A percentile compares a stretch with the other conserved stretches of the same genome.
Conservation (phyloP, 2,797 vertebrate species). For the Hapalemur alaotrensis region DNA sequence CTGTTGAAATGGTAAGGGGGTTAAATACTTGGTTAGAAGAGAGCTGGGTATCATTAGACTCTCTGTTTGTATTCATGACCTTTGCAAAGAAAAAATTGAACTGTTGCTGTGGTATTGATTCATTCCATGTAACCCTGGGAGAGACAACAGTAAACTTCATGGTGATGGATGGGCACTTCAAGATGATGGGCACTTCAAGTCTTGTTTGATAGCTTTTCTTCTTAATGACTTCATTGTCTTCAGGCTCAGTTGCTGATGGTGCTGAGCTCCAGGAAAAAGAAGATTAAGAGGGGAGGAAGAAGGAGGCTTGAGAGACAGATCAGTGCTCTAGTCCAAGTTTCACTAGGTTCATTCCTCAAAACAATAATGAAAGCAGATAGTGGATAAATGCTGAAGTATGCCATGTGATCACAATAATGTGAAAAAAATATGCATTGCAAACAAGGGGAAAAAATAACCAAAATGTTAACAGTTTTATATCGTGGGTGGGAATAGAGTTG, state of each 20-base stretch:
- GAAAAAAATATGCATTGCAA: conserved; percentile 31
- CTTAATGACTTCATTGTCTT: conserved; percentile 40
- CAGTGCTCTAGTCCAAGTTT: not conserved
- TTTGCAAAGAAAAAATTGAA: conserved; percentile 58
- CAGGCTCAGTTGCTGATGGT: not conserved
- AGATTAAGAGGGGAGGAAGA: not conserved
- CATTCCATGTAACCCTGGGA: not conserved
- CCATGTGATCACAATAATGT: conserved; percentile 39
- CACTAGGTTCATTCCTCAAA: conserved; percentile 37
- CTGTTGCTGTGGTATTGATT: conserved; percentile 40
- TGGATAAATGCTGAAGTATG: conserved; percentile 27
- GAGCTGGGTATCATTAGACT: not conserved
- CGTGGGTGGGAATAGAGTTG: not conserved
- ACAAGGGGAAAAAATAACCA: not conserved
- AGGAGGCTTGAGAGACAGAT: conserved; percentile 16
- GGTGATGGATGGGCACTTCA: conserved; percentile 16
- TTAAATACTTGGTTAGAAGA: conserved; percentile 21
- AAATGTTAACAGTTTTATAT: conserved; percentile 44
- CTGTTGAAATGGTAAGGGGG: not conserved
- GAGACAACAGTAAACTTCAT: conserved; percentile 16
- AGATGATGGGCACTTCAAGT: conserved; percentile 24
- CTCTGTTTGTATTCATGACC: conserved; percentile 41
- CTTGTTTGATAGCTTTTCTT: conserved; percentile 46
- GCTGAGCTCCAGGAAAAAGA: conserved; percentile 5
- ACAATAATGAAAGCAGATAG: conserved; percentile 23